A percentile compares a stretch with the other conserved stretches of the same genome.
phyloP scores from a whole-genome alignment of 2,888 invertebrate species.

The Caenorhabditis sp. region DNA sequence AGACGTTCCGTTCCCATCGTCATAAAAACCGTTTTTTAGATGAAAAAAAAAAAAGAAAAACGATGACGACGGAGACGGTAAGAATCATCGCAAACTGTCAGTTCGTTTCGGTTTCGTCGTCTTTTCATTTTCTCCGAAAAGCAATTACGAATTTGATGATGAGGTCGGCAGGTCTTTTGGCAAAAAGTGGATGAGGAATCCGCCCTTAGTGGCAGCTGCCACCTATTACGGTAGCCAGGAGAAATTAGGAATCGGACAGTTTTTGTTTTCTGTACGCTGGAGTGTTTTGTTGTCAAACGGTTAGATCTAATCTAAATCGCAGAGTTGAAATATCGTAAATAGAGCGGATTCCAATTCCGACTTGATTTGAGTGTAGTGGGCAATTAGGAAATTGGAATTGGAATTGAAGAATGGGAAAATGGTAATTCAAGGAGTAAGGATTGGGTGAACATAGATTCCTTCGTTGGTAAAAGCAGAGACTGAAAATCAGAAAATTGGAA shows the following conservation, averaged over 20 bases:
- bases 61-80: too few species aligned
- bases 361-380: neutral
- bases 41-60: slow-evolving; percentile 20
- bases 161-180: slow-evolving; percentile 60
- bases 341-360: neutral
- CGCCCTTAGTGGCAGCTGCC: slow-evolving; percentile 48
- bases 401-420: neutral
- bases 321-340: neutral
- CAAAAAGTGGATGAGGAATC: slow-evolving; percentile 36
- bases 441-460: neutral
- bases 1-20: slow-evolving; percentile 53
- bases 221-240: slow-evolving; percentile 21
- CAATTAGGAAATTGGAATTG: slow-evolving; percentile 1
- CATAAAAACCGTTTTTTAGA: slow-evolving; percentile 47
- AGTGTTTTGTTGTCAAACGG: neutral
- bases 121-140: slow-evolving; percentile 32
- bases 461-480: neutral
- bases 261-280: neutral
- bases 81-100: slow-evolving; percentile 40
- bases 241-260: slow-evolving; percentile 4
- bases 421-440: neutral
- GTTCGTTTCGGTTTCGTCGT: slow-evolving; percentile 40
- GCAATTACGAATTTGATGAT: slow-evolving; percentile 59
- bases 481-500: neutral
- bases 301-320: slow-evolving; percentile 11